Evolutionary conservation across 2,797 vertebrate species (phyloP), one percentile per base, ranked within the genome.

Genomic region (Microctenopoma lineatum): DNA sequence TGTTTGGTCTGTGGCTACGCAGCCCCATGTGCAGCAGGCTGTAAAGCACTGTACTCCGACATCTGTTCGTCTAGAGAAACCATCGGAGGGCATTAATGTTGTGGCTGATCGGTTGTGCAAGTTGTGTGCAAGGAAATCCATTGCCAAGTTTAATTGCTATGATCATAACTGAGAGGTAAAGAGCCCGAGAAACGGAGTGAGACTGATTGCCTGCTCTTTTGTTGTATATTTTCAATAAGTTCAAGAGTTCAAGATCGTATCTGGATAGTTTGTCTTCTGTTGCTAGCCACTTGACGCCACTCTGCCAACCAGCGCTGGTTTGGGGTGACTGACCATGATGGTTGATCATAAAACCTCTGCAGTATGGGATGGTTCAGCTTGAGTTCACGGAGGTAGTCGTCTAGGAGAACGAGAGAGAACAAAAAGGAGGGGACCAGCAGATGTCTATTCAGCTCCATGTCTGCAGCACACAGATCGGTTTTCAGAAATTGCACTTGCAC

Each of bases 231-330:
- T 84, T 72, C 7, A 25, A 83, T 66, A 66, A 82, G 90, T 92
- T 92, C 87, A 89, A 83, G 80, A 92, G 92, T 91, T 93, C 87
- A 90, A 81, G 82, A 84, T 89, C 18, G 62, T 84, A 89, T 90
- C 85, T 81, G 82, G 73, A 64, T 70, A 81, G 84, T 90, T 90
- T 86, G 86, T 89, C 90, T 87, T 65, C 66, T 66, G 83, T 59
- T 79, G 81, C 88, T 86, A 86, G 91, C 89, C 86, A 65, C 88
- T 87, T 38, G 81, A 90, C 84, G 83, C 89, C 87, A 84, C 84
- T 73, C 78, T 91, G 90, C 91, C 90, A 92, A 89, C 90, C 79
- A 81, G 76, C 1, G 21, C 85, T 90, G 89, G 91, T 91, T 92
- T 93, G 87, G 88, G 90, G 82, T 87, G 88, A 91, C 84, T 83